Evolutionary conservation across 2,113 vertebrate species (phyloP).

Genomic region (Cyprinodon variegatus): DNA sequence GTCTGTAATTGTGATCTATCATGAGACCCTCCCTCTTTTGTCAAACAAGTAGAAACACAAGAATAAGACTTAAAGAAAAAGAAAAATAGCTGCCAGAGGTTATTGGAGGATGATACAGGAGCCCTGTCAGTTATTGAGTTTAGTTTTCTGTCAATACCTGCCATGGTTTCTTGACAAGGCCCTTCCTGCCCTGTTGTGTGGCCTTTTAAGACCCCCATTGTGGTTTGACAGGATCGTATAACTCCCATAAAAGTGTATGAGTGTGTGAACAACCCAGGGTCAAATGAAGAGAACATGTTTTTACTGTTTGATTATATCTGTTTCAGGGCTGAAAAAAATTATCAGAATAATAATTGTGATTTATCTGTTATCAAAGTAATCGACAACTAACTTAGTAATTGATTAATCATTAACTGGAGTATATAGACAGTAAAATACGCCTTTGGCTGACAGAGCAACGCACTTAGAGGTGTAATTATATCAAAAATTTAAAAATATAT

Average conservation of each 20-base stretch:
- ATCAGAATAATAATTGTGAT: no score
- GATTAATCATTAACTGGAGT: no score
- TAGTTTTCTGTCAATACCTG: constrained; percentile 37
- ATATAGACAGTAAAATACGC: no score
- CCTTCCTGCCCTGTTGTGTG: constrained; percentile 64
- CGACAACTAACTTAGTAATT: no score
- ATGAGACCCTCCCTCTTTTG: constrained; percentile 50
- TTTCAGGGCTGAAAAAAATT: no score
- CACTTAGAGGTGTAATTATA: no score
- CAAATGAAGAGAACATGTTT: background rate
- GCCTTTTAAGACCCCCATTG: constrained; percentile 44
- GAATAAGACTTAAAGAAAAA: constrained; percentile 16
- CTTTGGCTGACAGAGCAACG: no score
- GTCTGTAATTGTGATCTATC: constrained; percentile 43
- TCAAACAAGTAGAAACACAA: constrained; percentile 40
- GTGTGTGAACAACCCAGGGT: constrained; percentile 7
- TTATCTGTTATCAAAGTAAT: no score
- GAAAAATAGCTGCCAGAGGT: constrained; percentile 53
- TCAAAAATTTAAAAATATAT: no score
- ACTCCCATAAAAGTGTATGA: constrained; percentile 22
- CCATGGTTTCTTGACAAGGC: constrained; percentile 45
- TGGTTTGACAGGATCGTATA: constrained; percentile 51
- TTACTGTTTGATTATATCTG: no score
- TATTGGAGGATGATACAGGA: constrained; percentile 36
- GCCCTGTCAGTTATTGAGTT: constrained; percentile 38